Percentiles rank a stretch among this genome's conserved stretches.
phyloP scores from a whole-genome alignment of 2,113 vertebrate species.

The Tinamus guttatus region DNA sequence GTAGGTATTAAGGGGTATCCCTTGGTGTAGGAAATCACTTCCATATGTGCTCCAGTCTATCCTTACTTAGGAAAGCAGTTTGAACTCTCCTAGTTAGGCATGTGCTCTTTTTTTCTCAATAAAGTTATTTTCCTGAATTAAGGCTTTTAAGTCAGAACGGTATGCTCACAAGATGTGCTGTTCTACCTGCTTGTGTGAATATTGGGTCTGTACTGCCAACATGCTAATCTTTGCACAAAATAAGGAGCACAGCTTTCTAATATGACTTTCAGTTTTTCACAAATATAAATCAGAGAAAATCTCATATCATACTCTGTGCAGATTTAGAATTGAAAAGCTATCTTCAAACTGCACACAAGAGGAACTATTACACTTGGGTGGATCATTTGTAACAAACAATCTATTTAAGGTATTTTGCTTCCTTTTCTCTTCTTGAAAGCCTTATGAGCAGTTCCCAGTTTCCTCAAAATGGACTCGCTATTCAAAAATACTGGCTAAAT shows the following conservation, averaged over 20 bases:
- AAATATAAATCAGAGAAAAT: neutral
- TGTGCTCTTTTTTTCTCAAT: neutral
- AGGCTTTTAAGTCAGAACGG: neutral
- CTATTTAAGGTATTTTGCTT: neutral
- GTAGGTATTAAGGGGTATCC: too few relatives aligned
- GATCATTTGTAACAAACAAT: neutral
- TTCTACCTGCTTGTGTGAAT: constrained; percentile 24
- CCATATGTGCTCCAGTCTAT: neutral
- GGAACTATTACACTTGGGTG: neutral
- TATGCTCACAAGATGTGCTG: neutral
- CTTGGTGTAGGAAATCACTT: neutral
- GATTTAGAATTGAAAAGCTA: neutral
- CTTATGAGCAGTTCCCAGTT: neutral
- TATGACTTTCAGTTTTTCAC: constrained; percentile 1
- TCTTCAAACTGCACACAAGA: neutral
- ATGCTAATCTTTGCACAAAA: constrained; percentile 7
- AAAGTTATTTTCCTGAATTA: constrained; percentile 27
- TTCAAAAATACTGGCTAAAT: neutral
- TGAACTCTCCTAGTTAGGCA: constrained; percentile 1
- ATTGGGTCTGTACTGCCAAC: neutral
- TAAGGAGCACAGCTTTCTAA: neutral
- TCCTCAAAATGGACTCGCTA: neutral
- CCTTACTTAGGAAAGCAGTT: constrained; percentile 19
- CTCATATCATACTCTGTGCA: neutral
- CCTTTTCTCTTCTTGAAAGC: neutral